Evolutionary conservation across 2,888 invertebrate genomes (phyloP), one percentile per base, ranked within the genome.

Genomic region (Bombyx huttoni): DNA sequence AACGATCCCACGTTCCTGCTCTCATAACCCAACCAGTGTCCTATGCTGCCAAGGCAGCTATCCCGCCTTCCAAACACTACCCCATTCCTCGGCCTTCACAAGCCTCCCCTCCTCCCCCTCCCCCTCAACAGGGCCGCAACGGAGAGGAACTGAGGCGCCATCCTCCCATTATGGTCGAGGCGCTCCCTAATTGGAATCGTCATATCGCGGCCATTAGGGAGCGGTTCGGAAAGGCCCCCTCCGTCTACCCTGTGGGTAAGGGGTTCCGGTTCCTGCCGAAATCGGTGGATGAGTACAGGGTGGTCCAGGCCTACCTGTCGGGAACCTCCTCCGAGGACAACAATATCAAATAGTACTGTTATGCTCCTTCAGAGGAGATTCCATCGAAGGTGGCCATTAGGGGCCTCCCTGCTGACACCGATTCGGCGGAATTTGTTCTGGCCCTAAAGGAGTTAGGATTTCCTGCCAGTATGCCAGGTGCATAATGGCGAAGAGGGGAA

Each of bases 121-220:
- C n/a, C n/a, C n/a, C n/a, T n/a, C n/a, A n/a, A n/a, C n/a, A n/a
- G n/a, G n/a, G n/a, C 7, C n/a, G n/a, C n/a, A n/a, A n/a, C n/a
- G n/a, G n/a, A n/a, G n/a, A n/a, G n/a, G n/a, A n/a, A n/a, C n/a
- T 35, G 35, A 35, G 9, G 35, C 7, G 54, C 1, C 58, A 56
- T 54, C 59, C 58, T 1, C 60, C 60, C 1, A 51, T 61, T 0
- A 51, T 63, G 0, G 63, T 61, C 0, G 61, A 65, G 14, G 3
- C 1, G 0, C 46, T 60, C 0, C 60, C 61, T 0, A 47, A 60
- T 0, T 63, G 63, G 61, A 13, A 55, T 0, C 8, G 10, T 0
- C 61, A 64, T n/a, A 55, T 63, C 13, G 14, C 13, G 7, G 50
- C 9, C 3, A 24, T 63, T 0, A 46, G 34, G 9, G 8, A 35